These are phyloP conservation scores for Bugula neritina DNA, from an alignment of 2,888 invertebrate species.

Conservation along the genomic window DNA sequence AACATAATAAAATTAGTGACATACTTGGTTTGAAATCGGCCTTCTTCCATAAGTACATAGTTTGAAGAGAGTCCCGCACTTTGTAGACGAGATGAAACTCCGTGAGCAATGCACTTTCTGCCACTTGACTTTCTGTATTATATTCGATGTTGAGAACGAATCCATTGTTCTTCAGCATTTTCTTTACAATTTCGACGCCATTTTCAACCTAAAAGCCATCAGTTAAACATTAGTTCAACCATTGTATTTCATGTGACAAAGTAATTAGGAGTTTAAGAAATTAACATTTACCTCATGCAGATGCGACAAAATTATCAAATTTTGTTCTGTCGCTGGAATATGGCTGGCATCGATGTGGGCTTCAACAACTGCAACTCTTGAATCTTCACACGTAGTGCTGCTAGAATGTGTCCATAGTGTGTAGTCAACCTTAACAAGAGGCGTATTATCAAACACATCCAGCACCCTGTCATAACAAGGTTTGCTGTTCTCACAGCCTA, in stretches of 20 bases:
- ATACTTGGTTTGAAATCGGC: neutral
- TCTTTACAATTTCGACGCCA: neutral
- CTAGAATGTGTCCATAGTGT: neutral
- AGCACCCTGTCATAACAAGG: neutral
- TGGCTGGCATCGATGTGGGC: neutral
- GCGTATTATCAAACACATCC: neutral
- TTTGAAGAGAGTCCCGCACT: neutral
- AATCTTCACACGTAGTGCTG: neutral
- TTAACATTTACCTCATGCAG: neutral
- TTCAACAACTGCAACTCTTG: neutral
- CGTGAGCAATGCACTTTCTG: neutral
- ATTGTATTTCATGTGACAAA: too few relatives aligned
- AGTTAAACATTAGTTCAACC: neutral
- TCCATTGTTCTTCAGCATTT: neutral
- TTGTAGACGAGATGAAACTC: constrained; percentile 5
- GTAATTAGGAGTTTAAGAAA: too few relatives aligned
- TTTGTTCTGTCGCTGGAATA: neutral
- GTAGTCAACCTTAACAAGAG: neutral
- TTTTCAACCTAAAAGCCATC: neutral
- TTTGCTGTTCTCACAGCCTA: constrained; percentile 36
- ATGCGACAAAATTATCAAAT: neutral
- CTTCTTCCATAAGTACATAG: neutral
- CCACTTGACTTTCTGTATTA: neutral
- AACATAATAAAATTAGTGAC: too few relatives aligned
- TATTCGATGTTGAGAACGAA: neutral